Evolutionary conservation across 2,888 invertebrate species (phyloP), one percentile per base, ranked within the genome.

Genomic region (Meta bourneti): DNA sequence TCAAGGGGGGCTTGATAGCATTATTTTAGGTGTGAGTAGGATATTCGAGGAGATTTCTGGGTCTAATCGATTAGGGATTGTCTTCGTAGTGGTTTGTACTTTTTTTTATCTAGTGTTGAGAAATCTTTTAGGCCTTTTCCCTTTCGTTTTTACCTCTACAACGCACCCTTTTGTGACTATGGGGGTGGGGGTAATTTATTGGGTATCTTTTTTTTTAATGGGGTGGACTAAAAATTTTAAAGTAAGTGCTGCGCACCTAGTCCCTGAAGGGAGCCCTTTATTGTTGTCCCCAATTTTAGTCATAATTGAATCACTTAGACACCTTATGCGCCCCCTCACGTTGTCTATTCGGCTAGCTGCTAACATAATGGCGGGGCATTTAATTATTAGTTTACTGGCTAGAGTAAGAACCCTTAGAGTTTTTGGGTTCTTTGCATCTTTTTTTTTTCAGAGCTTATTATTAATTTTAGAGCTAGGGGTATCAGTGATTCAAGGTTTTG

Each of bases 311-410:
- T 96, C 96, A 70, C 96, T 97, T 95, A 97, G 97, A 94, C 97
- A 97, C 95, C 94, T 97, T 93, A 97, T 97, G 95, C 97, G 96
- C 13, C 96, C 97, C 0, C 95, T 96, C 94, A 97, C 97, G 5
- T 95, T 97, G 95, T 96, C 96, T 0, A 96, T 97, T 91, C 97
- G 97, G 93, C 94, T 97, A 95, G 96, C 96, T 7, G 97, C 97
- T n/a, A 97, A 97, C 95, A 97, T 97, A 96, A 97, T 97, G 95
- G 96, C 97, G 0, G 97, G 97, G 0, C 97, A 97, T 94, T 94
- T 97, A 95, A 93, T 97, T 94, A 95, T 97, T 95, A 96, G 96
- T 0, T 93, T 97, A 94, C 94, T 97, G 94, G 96, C 96, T 91
- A 93, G 91, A 89, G 61, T 89, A 34, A 81, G 82, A 34, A 11